Evolutionary conservation across 2,113 vertebrate species (phyloP), one percentile per base, ranked within the genome.

Genomic region (Trogon surrucura): DNA sequence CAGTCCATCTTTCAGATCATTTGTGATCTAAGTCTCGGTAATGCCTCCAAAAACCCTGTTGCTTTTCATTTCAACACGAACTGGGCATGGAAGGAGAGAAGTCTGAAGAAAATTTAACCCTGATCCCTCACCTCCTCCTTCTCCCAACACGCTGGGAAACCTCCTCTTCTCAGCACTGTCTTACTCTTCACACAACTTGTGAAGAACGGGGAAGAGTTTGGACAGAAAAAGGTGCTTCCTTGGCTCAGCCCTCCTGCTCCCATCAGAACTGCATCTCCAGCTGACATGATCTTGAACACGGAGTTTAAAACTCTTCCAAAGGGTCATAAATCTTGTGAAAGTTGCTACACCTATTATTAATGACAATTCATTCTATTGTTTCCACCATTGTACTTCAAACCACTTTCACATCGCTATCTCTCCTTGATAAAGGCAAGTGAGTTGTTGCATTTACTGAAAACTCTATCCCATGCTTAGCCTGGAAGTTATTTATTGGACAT

Each of bases 401-500:
- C 41, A 70, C 36, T 65, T 85, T 44, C 16, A 50, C 20, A 41
- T 4, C 32, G 25, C 19, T 54, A 4, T 48, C 94, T 82, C 65
- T 73, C 70, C 25, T 71, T 48, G 26, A 85, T 44, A 77, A 91
- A 69, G 66, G 36, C 0, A 0, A 15, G 17, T 0, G 0, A 89
- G 47, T 72, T 94, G 27, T 66, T 93, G 20, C 12, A 30, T 82
- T 79, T 86, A 70, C 83, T 73, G 64, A 85, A 74, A 93, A 64
- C 67, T 78, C 26, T 20, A 7, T 60, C 60, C 61, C 67, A 32
- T 4, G 13, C 61, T 87, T 74, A 79, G 66, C 56, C 51, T 92
- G 61, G 41, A 92, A 91, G 4, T 91, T 95, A 93, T 95, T 95
- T 92, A 89, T 75, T 88, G 80, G 53, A 69, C 34, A 77, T 92